Percentiles rank a stretch among this genome's conserved stretches.
Evolutionary conservation across 2,797 vertebrate species (phyloP).

Genomic region (Amphiprion clarkii): DNA sequence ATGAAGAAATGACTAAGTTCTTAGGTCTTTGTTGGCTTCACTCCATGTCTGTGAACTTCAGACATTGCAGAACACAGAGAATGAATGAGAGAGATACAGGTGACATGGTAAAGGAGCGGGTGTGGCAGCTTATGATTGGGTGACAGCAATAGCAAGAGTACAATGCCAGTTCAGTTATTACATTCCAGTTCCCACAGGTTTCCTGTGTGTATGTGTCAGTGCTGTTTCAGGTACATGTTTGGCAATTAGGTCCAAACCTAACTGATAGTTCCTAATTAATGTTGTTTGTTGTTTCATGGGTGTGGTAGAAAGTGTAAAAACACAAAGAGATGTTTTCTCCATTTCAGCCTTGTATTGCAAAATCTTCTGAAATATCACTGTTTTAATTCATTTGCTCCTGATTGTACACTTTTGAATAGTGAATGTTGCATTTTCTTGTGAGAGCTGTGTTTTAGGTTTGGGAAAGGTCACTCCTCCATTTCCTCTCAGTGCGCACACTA

Average conservation of each 20-base stretch:
- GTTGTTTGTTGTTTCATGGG: neutral
- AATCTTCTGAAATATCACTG: too few relatives aligned
- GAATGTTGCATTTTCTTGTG: neutral
- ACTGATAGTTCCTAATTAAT: neutral
- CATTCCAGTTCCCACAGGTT: constrained; percentile 57
- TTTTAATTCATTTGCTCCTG: neutral
- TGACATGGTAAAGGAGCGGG: constrained; percentile 66
- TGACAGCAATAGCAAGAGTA: constrained; percentile 57
- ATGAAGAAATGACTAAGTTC: neutral
- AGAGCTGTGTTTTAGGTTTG: neutral
- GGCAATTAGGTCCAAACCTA: neutral
- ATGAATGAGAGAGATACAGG: constrained; percentile 54
- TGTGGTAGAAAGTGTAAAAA: neutral
- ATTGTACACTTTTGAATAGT: neutral
- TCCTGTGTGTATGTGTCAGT: constrained; percentile 3
- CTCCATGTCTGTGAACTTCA: constrained; percentile 56
- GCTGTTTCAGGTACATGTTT: neutral
- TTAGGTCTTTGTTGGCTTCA: constrained; percentile 53
- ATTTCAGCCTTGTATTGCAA: too few relatives aligned
- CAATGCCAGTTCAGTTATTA: constrained; percentile 31
- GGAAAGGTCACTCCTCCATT: neutral
- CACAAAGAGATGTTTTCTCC: neutral
- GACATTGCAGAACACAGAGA: constrained; percentile 31
- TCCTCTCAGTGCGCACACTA: constrained; percentile 1
- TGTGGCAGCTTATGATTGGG: constrained; percentile 67